These are phyloP conservation scores for Turritopsis rubra DNA, from an alignment of 30 jellyfish, hydroid and myxozoan species.

Conservation along the genomic window DNA sequence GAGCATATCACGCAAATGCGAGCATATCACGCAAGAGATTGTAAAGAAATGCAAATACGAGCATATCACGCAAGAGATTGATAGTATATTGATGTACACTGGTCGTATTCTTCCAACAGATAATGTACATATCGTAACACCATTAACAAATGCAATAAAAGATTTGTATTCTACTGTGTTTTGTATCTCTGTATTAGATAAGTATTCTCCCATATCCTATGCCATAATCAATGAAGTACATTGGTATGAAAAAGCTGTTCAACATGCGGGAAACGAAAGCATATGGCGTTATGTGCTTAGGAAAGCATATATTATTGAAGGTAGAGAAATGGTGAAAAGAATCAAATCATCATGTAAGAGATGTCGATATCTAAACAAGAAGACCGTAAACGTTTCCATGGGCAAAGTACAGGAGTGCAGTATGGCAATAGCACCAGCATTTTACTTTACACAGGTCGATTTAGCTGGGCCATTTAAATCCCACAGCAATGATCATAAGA, in stretches of 20 bases:
- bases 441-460: slow-evolving; percentile 13
- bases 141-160: not conserved
- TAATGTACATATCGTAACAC: not conserved
- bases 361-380: slow-evolving; percentile 15
- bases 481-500: not conserved
- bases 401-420: not conserved
- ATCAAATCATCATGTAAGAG: slow-evolving; percentile 11
- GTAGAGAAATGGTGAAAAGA: slow-evolving; percentile 1
- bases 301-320: slow-evolving; percentile 25
- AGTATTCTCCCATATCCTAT: slow-evolving; percentile 8
- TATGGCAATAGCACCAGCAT: not conserved
- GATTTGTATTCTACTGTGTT: not conserved
- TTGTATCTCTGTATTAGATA: slow-evolving; percentile 15
- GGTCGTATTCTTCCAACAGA: slow-evolving; percentile 16
- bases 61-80: slow-evolving; percentile 5
- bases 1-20: slow-evolving; percentile 2
- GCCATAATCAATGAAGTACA: not conserved
- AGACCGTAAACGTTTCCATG: slow-evolving; percentile 9
- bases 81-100: not conserved
- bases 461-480: slow-evolving; percentile 14
- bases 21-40: slow-evolving; percentile 5
- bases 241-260: not conserved
- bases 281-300: slow-evolving; percentile 11
- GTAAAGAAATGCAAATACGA: not conserved
- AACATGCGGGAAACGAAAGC: not conserved